Evolutionary conservation across 2,113 vertebrate species (phyloP).

Genomic region (Tympanuchus pallidicinctus): DNA sequence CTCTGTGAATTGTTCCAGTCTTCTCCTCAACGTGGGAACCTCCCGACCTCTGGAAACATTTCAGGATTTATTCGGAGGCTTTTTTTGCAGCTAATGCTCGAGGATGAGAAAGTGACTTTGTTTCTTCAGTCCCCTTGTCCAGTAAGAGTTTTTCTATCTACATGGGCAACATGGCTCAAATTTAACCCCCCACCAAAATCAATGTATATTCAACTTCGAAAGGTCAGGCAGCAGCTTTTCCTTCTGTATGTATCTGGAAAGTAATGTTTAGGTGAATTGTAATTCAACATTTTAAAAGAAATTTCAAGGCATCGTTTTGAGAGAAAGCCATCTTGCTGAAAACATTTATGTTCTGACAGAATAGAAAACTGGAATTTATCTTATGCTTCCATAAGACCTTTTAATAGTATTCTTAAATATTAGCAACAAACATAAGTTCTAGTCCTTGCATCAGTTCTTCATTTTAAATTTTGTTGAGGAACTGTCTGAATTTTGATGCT

Average conservation of each 20-base stretch:
- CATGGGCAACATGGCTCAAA: background rate
- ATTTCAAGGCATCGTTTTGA: background rate
- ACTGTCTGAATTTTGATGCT: background rate
- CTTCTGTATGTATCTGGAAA: background rate
- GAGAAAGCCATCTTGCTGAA: background rate
- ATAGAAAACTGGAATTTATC: background rate
- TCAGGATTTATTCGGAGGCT: conserved; percentile 97
- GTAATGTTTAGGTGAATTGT: background rate
- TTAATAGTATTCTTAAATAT: background rate
- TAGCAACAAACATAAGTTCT: background rate
- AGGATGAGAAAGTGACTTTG: conserved; percentile 98
- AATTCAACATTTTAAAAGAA: background rate
- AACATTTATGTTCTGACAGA: background rate
- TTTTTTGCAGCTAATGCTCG: conserved; percentile 97
- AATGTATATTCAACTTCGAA: background rate
- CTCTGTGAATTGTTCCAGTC: conserved; percentile 98
- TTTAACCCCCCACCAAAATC: background rate
- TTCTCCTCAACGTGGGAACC: conserved; percentile 91
- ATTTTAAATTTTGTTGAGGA: background rate
- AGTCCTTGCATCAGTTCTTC: background rate
- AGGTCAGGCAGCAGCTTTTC: background rate
- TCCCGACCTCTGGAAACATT: conserved; percentile 96
- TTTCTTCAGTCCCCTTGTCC: conserved; percentile 98
- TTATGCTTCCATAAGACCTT: background rate
- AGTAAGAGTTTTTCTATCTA: conserved; percentile 75